Percentiles rank a stretch among this genome's conserved stretches.
Evolutionary conservation across 2,888 invertebrate genomes (phyloP).

Genomic region (Eupithecia exiguata): DNA sequence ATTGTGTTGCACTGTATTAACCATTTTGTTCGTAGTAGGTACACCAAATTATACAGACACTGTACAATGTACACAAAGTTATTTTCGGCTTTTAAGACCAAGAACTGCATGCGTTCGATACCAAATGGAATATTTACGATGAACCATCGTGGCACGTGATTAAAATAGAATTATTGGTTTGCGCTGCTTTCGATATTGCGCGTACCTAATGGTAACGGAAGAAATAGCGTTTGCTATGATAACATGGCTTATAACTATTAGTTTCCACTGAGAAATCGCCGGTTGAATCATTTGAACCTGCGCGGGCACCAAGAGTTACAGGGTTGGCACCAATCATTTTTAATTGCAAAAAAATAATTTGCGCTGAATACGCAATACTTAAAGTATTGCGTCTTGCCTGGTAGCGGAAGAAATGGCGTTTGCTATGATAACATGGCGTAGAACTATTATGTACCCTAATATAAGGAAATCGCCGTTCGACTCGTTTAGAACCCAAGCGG

Average conservation of each 20-base stretch:
- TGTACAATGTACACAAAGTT: slow-evolving; percentile 26
- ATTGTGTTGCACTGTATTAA: slow-evolving; percentile 6
- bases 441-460: too few species aligned
- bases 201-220: neutral
- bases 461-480: too few species aligned
- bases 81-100: slow-evolving; percentile 52
- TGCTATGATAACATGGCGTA: too few species aligned
- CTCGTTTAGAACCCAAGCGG: too few species aligned
- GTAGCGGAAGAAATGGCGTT: too few species aligned
- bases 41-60: slow-evolving; percentile 11
- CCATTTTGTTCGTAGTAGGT: slow-evolving; percentile 1
- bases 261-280: neutral
- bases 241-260: neutral
- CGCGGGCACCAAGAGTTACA: neutral
- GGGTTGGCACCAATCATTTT: neutral
- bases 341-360: neutral
- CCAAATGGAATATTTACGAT: slow-evolving; percentile 70
- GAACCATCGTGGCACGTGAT: slow-evolving; percentile 53
- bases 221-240: neutral
- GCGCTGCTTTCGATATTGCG: slow-evolving; percentile 19
- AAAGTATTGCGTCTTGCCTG: too few species aligned
- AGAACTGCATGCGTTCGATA: slow-evolving; percentile 63
- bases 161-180: slow-evolving; percentile 59
- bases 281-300: neutral
- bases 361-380: too few species aligned